Percentiles rank a stretch among this genome's conserved stretches.
phyloP scores from a whole-genome alignment of 2,797 vertebrate genomes.

The Phoebastria nigripes region DNA sequence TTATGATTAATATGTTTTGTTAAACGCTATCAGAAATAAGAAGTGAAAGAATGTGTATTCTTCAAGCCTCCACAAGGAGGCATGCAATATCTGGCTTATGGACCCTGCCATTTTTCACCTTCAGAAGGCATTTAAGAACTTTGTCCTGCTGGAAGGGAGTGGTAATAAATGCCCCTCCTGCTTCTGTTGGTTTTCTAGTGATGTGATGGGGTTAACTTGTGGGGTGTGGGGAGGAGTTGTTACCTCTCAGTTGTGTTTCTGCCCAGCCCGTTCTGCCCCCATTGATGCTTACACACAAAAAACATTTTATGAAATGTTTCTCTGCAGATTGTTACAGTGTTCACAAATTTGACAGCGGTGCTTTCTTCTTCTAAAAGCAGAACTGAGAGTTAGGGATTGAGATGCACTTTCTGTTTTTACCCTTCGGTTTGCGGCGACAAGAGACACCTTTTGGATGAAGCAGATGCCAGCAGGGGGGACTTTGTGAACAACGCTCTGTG shows the following conservation, averaged over 20 bases:
- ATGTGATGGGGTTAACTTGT: background rate
- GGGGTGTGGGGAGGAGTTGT: background rate
- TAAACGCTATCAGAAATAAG: background rate
- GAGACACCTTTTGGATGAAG: background rate
- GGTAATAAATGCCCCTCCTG: background rate
- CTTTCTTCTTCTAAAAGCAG: background rate
- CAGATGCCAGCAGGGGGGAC: background rate
- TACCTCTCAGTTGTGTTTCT: background rate
- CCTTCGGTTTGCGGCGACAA: background rate
- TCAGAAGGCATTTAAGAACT: background rate
- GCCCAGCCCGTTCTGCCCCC: background rate
- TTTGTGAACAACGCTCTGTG: background rate
- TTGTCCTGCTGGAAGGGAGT: background rate
- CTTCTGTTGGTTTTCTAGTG: background rate
- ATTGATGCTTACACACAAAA: background rate
- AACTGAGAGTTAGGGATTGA: background rate
- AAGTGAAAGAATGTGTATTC: background rate
- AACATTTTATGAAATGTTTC: fast-evolving
- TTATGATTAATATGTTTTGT: background rate
- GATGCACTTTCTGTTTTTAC: background rate
- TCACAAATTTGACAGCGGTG: fast-evolving
- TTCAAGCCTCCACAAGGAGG: background rate
- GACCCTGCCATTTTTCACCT: background rate
- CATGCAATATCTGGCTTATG: background rate
- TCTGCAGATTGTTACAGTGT: background rate